A percentile compares a stretch with the other conserved stretches of the same genome.
Conservation (phyloP, 1,140 invertebrate genomes). For the Drosophila arawakana region DNA sequence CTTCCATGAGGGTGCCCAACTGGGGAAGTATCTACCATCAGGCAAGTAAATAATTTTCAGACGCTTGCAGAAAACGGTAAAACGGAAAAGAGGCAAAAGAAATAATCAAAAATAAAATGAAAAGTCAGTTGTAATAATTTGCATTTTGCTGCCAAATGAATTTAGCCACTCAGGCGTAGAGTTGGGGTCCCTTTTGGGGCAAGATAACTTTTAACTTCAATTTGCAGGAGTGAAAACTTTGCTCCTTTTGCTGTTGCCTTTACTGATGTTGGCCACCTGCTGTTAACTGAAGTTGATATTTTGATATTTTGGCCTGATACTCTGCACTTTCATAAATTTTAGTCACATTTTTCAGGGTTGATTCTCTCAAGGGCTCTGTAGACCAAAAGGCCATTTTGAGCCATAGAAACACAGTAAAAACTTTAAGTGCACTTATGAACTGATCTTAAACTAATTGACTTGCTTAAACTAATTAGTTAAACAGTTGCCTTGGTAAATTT, state of each 20-base stretch:
- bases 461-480: slow-evolving; percentile 45
- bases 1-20: not conserved
- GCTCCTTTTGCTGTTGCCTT: slow-evolving; percentile 13
- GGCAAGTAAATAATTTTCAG: slow-evolving; percentile 75
- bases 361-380: slow-evolving; percentile 18
- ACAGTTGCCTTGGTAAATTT: slow-evolving; percentile 38
- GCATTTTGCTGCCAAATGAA: slow-evolving; percentile 80
- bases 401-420: slow-evolving; percentile 22
- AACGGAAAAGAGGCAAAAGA: slow-evolving; percentile 12
- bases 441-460: slow-evolving; percentile 41
- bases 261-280: slow-evolving; percentile 61
- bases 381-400: slow-evolving; percentile 12
- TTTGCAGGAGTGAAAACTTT: slow-evolving; percentile 63
- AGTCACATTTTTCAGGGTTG: slow-evolving; percentile 24
- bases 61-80: slow-evolving; percentile 21
- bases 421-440: slow-evolving; percentile 36
- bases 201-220: slow-evolving; percentile 72
- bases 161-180: slow-evolving; percentile 71
- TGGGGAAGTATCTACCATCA: slow-evolving; percentile 34
- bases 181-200: slow-evolving; percentile 32
- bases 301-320: slow-evolving; percentile 37
- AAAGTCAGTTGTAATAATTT: slow-evolving; percentile 82
- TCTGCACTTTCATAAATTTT: slow-evolving; percentile 13
- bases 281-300: slow-evolving; percentile 64
- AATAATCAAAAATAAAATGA: slow-evolving; percentile 56